phyloP scores from a whole-genome alignment of 2,113 vertebrate species.

The Rutilus rutilus region DNA sequence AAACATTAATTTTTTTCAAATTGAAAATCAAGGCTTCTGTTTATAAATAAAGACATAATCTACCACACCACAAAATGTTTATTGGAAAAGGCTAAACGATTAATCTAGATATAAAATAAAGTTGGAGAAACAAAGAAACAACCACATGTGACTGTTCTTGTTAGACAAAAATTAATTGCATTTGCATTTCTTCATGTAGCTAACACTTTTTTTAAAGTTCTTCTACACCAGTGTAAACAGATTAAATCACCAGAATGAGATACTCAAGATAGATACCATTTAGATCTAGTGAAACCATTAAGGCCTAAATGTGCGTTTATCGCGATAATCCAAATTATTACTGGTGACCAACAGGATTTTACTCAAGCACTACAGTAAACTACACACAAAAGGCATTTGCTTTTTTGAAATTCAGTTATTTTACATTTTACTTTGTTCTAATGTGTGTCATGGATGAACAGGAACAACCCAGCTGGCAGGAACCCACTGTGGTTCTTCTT shows the following conservation, averaged over 20 bases:
- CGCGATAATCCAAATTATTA: background rate
- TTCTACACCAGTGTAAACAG: background rate
- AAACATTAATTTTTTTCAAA: background rate
- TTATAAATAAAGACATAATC: background rate
- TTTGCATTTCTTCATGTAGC: background rate
- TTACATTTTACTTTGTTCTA: background rate
- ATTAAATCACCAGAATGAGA: background rate
- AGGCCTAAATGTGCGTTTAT: background rate
- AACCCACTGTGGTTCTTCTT: conserved; percentile 88
- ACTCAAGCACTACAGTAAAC: background rate
- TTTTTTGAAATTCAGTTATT: background rate
- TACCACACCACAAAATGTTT: too few species aligned
- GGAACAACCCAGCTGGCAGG: conserved; percentile 81
- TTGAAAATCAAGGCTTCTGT: background rate
- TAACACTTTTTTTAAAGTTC: background rate
- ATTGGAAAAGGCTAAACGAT: too few species aligned
- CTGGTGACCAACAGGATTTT: background rate
- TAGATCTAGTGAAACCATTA: background rate
- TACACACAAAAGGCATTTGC: background rate
- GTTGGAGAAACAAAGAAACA: too few species aligned
- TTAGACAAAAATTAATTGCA: background rate
- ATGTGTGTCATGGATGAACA: conserved; percentile 63
- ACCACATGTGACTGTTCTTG: too few species aligned
- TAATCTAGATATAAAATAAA: too few species aligned
- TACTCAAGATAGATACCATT: background rate